phyloP scores from a whole-genome alignment of 2,797 vertebrate species.

The Amblyopsis hoosieri region DNA sequence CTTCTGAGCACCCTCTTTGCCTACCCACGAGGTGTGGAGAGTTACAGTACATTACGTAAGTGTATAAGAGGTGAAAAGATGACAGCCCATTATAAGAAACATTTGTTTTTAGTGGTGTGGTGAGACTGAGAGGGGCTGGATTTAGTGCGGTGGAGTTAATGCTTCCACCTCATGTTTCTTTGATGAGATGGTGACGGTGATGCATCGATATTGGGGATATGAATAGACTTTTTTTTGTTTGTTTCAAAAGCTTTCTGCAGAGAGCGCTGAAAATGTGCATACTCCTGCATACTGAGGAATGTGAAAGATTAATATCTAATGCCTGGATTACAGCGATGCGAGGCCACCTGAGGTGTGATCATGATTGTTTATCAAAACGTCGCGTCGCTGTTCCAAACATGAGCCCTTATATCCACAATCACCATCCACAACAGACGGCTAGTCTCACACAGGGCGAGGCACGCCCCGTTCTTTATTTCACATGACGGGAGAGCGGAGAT shows the following conservation, averaged over 20 bases:
- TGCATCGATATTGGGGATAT: conserved; percentile 63
- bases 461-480: conserved; percentile 37
- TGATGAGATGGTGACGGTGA: conserved; percentile 73
- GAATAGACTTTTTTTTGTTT: conserved; percentile 63
- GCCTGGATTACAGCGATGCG: conserved; percentile 42
- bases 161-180: conserved; percentile 72
- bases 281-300: conserved; percentile 37
- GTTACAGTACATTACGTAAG: conserved; percentile 4
- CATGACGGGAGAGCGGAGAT: conserved; percentile 32
- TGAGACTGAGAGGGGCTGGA: conserved; percentile 50
- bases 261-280: conserved; percentile 37
- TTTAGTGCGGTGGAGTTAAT: conserved; percentile 68
- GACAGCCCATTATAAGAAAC: conserved; percentile 59
- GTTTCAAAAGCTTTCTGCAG: conserved; percentile 32
- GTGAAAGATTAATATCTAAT: conserved; percentile 51
- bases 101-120: conserved; percentile 50
- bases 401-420: conserved; percentile 30
- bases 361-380: conserved; percentile 44
- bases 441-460: conserved; percentile 47
- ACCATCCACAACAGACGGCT: conserved; percentile 42
- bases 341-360: conserved; percentile 31
- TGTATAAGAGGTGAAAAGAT: conserved; percentile 39
- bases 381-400: conserved; percentile 48
- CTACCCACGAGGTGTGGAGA: conserved; percentile 15
- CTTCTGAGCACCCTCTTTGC: conserved; percentile 30